Percentiles rank a stretch among this genome's conserved stretches.
Conservation (phyloP, 2,797 vertebrate species). For the Platyrinchus mystaceus region DNA sequence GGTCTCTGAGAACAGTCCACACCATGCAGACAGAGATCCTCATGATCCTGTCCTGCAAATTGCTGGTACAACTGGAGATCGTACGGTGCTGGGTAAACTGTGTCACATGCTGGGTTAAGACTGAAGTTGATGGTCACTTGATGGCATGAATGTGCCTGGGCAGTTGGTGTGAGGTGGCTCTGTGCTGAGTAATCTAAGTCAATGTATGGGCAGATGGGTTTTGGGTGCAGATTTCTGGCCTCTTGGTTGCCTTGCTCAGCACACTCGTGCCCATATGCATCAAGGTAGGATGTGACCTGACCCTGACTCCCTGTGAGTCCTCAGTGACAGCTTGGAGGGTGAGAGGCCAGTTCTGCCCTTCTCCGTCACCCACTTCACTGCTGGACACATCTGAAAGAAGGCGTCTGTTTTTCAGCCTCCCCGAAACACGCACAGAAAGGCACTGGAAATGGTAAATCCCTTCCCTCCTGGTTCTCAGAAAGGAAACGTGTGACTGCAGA, state of each 20-base stretch:
- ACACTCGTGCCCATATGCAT: fast-evolving
- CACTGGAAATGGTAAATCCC: not conserved
- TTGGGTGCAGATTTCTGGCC: not conserved
- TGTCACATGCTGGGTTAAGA: not conserved
- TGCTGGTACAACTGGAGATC: not conserved
- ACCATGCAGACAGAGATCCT: not conserved
- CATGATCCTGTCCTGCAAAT: not conserved
- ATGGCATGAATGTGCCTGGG: fast-evolving
- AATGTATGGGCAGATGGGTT: not conserved
- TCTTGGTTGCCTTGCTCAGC: not conserved
- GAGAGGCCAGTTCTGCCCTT: not conserved
- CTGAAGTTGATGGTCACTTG: not conserved
- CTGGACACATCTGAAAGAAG: not conserved
- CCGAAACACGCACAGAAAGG: not conserved
- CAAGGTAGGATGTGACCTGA: not conserved
- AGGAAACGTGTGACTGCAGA: not conserved
- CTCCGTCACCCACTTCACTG: not conserved
- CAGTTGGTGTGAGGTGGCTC: not conserved
- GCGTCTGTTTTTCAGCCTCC: not conserved
- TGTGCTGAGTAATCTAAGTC: not conserved
- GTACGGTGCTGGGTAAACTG: fast-evolving
- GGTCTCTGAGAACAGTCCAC: not conserved
- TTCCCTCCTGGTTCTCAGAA: not conserved
- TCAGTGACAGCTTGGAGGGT: not conserved
- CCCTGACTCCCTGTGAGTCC: not conserved